phyloP scores from a whole-genome alignment of 2,888 invertebrate species.

The Stratiomys singularior region DNA sequence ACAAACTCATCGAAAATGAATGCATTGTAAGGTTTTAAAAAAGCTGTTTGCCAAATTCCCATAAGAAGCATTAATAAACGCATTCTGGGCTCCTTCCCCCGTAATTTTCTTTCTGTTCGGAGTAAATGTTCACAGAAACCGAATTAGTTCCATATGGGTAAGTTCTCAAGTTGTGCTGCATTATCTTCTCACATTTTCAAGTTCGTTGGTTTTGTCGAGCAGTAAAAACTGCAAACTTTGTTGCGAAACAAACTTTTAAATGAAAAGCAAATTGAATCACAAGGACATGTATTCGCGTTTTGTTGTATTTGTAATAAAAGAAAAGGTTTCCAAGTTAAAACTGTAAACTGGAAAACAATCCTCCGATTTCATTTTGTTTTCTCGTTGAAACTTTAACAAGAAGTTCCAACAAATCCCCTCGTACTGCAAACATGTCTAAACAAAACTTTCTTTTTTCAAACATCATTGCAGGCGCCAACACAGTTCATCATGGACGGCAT shows the following conservation, averaged over 20 bases:
- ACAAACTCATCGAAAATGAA: neutral
- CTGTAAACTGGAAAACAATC: neutral
- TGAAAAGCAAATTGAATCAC: neutral
- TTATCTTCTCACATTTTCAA: neutral
- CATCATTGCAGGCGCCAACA: constrained; percentile 73
- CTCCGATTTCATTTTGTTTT: neutral
- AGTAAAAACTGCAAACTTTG: neutral
- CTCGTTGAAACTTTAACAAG: neutral
- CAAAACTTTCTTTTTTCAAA: constrained; percentile 45
- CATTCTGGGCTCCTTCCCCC: too few species aligned
- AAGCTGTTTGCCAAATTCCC: neutral
- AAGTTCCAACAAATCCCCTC: too few species aligned
- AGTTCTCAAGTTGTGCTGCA: neutral
- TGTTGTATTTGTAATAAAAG: neutral
- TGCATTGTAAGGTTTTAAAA: neutral
- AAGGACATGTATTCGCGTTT: neutral
- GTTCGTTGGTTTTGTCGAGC: neutral
- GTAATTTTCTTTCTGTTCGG: neutral
- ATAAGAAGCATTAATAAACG: neutral
- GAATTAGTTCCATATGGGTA: neutral
- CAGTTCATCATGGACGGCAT: constrained; percentile 64
- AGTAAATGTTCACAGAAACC: neutral
- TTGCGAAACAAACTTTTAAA: neutral
- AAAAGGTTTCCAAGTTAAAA: neutral
- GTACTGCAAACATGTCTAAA: too few species aligned